Percentiles rank a stretch among this genome's conserved stretches.
These are phyloP conservation scores for Knipowitschia caucasica DNA, from an alignment of 2,797 vertebrate species.

Conservation along the genomic window DNA sequence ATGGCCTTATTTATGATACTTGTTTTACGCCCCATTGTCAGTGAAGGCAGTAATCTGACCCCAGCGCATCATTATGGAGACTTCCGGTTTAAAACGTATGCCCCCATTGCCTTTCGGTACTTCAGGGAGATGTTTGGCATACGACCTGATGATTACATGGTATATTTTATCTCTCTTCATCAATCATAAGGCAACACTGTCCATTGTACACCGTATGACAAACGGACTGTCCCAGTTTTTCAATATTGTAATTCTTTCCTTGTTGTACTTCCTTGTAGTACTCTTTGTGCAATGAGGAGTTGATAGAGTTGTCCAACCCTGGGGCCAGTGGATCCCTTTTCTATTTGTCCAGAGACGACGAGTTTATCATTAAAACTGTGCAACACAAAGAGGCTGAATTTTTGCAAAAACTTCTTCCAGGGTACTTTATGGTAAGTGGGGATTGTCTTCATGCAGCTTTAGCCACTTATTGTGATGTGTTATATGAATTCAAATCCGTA, in stretches of 20 bases:
- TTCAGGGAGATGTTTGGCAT: slow-evolving; percentile 96
- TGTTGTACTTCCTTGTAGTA: slow-evolving; percentile 75
- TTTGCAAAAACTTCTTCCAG: slow-evolving; percentile 93
- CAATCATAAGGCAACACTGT: neutral
- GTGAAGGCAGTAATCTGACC: slow-evolving; percentile 92
- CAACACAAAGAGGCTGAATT: slow-evolving; percentile 98
- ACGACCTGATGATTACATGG: slow-evolving; percentile 93
- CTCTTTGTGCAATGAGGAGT: slow-evolving; percentile 86
- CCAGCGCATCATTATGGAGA: slow-evolving; percentile 94
- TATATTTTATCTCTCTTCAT: slow-evolving; percentile 43
- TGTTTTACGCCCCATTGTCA: slow-evolving; percentile 47
- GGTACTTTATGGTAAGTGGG: slow-evolving; percentile 93
- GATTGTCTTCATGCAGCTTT: neutral
- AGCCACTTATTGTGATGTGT: too few species aligned
- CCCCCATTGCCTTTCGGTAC: slow-evolving; percentile 94
- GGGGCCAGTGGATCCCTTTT: slow-evolving; percentile 95
- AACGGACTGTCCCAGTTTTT: too few species aligned
- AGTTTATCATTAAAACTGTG: slow-evolving; percentile 96
- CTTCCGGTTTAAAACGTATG: slow-evolving; percentile 96
- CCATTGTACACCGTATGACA: neutral
- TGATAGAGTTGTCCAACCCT: slow-evolving; percentile 91
- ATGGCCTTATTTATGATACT: neutral
- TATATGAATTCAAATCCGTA: too few species aligned
- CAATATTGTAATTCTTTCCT: slow-evolving; percentile 5
- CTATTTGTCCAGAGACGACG: slow-evolving; percentile 92